Conservation (phyloP, 1,140 invertebrate genomes). For the Drosophila navojoa region DNA sequence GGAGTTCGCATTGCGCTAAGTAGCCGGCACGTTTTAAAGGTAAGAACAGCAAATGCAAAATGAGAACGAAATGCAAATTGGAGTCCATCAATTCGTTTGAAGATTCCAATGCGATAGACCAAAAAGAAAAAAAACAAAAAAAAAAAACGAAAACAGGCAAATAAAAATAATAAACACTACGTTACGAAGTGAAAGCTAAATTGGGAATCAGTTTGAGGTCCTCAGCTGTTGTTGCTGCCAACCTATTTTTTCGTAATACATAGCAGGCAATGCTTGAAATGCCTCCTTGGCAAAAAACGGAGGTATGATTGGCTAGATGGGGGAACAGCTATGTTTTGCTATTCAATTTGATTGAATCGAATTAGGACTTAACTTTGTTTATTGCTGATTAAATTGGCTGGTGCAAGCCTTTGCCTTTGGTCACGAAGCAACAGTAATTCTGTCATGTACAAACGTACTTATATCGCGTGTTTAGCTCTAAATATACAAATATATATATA, state of each 20-base stretch:
- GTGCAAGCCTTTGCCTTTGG: slow-evolving; percentile 63
- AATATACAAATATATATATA: background rate
- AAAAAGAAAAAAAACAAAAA: slow-evolving; percentile 25
- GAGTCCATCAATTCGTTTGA: slow-evolving; percentile 57
- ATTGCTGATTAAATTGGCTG: slow-evolving; percentile 80
- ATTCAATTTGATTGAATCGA: slow-evolving; percentile 81
- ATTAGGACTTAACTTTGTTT: slow-evolving; percentile 82
- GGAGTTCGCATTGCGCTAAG: slow-evolving; percentile 68
- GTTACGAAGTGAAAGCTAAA: slow-evolving; percentile 63
- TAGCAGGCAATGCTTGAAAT: slow-evolving; percentile 26
- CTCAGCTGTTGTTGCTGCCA: slow-evolving; percentile 67
- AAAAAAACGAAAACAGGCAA: slow-evolving; percentile 7
- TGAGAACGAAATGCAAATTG: slow-evolving; percentile 27
- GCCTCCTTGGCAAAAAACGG: background rate
- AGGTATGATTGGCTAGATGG: background rate
- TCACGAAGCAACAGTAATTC: slow-evolving; percentile 55
- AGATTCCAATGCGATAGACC: slow-evolving; percentile 56
- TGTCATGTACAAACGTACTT: slow-evolving; percentile 12
- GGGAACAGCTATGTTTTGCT: slow-evolving; percentile 61
- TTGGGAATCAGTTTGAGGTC: slow-evolving; percentile 38
- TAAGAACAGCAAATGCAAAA: slow-evolving; percentile 45
- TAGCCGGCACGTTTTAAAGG: slow-evolving; percentile 49
- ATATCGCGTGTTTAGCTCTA: slow-evolving; percentile 26
- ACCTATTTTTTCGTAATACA: slow-evolving; percentile 67
- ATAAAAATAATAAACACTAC: slow-evolving; percentile 50